phyloP scores from a whole-genome alignment of 2,113 vertebrate genomes.

The Ptilonorhynchus violaceus region DNA sequence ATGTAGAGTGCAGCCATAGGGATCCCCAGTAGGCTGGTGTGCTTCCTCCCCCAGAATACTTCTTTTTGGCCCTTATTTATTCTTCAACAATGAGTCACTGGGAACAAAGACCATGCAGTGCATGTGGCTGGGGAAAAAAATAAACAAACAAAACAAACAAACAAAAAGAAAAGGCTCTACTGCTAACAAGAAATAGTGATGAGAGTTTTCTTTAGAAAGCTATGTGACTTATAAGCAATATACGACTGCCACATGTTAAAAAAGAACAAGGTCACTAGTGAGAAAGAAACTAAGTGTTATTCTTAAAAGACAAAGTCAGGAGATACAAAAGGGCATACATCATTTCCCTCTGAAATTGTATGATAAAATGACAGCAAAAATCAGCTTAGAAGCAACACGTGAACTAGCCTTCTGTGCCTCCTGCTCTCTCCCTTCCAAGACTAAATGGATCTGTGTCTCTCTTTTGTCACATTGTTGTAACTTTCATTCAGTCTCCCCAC shows the following conservation, averaged over 20 bases:
- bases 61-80: neutral
- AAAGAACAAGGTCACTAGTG: slow-evolving; percentile 22
- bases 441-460: slow-evolving; percentile 63
- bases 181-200: neutral
- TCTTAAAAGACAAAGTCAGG: slow-evolving; percentile 66
- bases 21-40: neutral
- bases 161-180: neutral
- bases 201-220: neutral
- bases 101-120: neutral
- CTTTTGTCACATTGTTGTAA: slow-evolving; percentile 69
- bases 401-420: slow-evolving; percentile 57
- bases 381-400: slow-evolving; percentile 50
- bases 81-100: neutral
- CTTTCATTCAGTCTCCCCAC: slow-evolving; percentile 46
- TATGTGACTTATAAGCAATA: slow-evolving; percentile 28
- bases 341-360: slow-evolving; percentile 68
- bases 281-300: slow-evolving; percentile 64
- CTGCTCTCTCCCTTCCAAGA: slow-evolving; percentile 47
- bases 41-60: neutral
- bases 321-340: slow-evolving; percentile 68
- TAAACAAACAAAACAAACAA: neutral
- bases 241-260: neutral
- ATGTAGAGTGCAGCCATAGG: fast-evolving
- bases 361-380: slow-evolving; percentile 64
- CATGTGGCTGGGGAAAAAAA: neutral